A percentile compares a stretch with the other conserved stretches of the same genome.
Conservation (phyloP, 2,888 invertebrate genomes). For the Orchesellides sinensis region DNA sequence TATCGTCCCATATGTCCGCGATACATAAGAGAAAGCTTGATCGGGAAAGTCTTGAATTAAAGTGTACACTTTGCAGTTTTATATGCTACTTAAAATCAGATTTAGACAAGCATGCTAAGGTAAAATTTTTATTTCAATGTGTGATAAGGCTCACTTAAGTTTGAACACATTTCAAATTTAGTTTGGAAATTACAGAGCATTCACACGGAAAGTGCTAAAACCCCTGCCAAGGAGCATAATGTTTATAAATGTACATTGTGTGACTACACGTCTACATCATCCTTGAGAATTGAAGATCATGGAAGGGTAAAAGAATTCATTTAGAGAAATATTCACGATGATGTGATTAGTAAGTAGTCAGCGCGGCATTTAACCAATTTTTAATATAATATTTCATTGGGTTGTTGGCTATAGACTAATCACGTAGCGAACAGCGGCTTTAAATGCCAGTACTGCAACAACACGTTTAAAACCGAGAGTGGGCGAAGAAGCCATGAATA, state of each 20-base stretch:
- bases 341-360: neutral
- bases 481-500: neutral
- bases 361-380: neutral
- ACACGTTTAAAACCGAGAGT: neutral
- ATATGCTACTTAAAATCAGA: neutral
- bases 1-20: neutral
- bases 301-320: neutral
- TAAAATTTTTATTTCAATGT: neutral
- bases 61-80: neutral
- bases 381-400: no score
- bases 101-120: slow-evolving; percentile 4
- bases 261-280: neutral
- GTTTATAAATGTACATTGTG: neutral
- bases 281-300: neutral
- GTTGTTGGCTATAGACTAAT: slow-evolving; percentile 16
- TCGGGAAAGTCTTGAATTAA: neutral
- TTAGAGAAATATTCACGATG: neutral
- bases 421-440: slow-evolving; percentile 27
- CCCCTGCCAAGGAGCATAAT: neutral
- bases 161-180: no score
- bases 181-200: no score
- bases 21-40: slow-evolving; percentile 22
- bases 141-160: no score
- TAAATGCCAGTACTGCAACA: slow-evolving; percentile 6
- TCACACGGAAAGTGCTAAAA: no score